Conservation (phyloP, 2,797 vertebrate species). For the Poliocrania exsul region DNA sequence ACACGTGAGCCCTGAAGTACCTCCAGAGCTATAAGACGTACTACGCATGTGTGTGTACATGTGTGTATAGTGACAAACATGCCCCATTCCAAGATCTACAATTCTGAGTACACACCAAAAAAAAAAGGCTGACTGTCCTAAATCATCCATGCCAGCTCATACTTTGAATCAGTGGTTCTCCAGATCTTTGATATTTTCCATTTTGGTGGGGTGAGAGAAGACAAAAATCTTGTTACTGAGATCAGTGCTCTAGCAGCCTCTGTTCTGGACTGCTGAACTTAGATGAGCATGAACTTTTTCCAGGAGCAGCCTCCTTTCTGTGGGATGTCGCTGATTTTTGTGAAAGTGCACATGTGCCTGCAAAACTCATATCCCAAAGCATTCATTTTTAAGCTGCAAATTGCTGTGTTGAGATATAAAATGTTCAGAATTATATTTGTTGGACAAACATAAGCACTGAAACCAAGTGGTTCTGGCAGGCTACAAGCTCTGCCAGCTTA, state of each 20-base stretch:
- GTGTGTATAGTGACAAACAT: not conserved
- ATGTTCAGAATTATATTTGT: conserved; percentile 40
- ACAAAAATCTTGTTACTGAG: not conserved
- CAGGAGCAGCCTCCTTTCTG: not conserved
- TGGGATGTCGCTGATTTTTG: not conserved
- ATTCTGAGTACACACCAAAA: not conserved
- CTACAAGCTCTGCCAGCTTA: conserved; percentile 13
- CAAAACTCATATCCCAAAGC: conserved; percentile 15
- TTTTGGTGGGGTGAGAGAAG: not conserved
- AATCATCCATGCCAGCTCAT: not conserved
- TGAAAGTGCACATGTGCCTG: conserved; percentile 26
- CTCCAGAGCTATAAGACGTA: rapidly evolving
- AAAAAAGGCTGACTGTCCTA: not conserved
- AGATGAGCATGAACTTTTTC: not conserved
- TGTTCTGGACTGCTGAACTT: not conserved
- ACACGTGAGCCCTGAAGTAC: not conserved
- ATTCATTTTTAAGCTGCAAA: conserved; percentile 40
- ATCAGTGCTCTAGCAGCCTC: not conserved
- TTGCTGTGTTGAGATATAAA: conserved; percentile 25
- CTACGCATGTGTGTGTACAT: rapidly evolving
- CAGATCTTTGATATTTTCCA: not conserved
- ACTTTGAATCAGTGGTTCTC: not conserved
- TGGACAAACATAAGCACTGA: conserved; percentile 23
- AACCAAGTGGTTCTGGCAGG: conserved; percentile 13
- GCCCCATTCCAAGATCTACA: not conserved